Evolutionary conservation across 2,888 invertebrate genomes (phyloP), one percentile per base, ranked within the genome.

Genomic region (Perizoma affinitatum): DNA sequence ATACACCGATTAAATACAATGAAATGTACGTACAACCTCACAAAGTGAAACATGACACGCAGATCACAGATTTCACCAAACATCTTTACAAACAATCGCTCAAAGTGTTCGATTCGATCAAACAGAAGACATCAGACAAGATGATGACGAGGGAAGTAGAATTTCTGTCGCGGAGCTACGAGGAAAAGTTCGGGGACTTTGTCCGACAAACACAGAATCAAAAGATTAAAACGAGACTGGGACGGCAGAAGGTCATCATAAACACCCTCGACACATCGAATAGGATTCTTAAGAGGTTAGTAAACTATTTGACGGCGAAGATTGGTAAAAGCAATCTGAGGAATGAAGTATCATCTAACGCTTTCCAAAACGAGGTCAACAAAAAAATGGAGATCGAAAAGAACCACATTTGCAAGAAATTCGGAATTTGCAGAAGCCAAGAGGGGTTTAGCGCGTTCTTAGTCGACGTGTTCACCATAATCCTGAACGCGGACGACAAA

Each of bases 191-290:
- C 42, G 67, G 68, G 4, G 72, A 77, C 0, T 86, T 80, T 22
- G 54, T 85, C 0, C 69, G 65, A 11, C 68, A 74, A 2, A 83
- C 80, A 0, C 68, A 70, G 42, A 63, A 74, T 1, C 76, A 79
- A 5, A 71, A 68, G 0, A 77, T 88, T 0, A 81, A 75, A 69
- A 87, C 86, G 0, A 72, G 69, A 40, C 52, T 81, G 0, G 86
- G 85, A 0, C 63, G 67, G 0, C 77, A 84, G 52, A 86, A 83
- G 47, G 85, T 83, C 0, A 71, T 88, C 6, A 59, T 86, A 0
- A 83, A 87, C 41, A 78, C 77, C 0, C 75, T 87, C 1, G 80
- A 85, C 0, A 78, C 78, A 0, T 86, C 86, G 0, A 76, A 81
- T 50, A 66, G 67, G 5, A 74, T 84, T 4, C 41, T 84, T 6